Evolutionary conservation across 2,797 vertebrate genomes (phyloP).

Genomic region (Australoheros facetus): DNA sequence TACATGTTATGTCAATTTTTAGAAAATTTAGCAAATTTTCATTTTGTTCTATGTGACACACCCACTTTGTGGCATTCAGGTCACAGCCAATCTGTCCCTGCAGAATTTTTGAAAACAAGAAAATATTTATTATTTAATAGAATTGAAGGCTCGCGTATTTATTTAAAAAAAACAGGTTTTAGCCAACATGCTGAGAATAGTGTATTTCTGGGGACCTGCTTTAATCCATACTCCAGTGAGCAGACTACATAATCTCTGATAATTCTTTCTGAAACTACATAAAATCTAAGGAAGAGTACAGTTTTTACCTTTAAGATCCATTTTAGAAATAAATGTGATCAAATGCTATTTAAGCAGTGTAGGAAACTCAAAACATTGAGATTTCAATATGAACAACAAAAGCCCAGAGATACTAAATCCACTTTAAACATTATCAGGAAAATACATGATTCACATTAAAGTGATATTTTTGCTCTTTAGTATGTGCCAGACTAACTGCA

Average conservation of each 20-base stretch:
- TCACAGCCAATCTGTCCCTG: background rate
- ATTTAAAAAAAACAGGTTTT: background rate
- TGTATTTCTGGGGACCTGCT: background rate
- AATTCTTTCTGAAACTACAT: background rate
- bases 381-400: slow-evolving; percentile 1
- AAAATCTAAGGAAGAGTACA: background rate
- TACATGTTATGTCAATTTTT: background rate
- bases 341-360: background rate
- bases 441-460: slow-evolving; percentile 39
- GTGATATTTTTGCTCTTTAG: slow-evolving; percentile 37
- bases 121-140: too few species aligned
- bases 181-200: background rate
- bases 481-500: slow-evolving; percentile 51
- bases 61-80: background rate
- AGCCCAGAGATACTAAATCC: background rate
- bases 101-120: background rate
- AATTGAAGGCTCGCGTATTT: background rate
- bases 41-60: background rate
- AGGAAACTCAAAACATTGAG: background rate
- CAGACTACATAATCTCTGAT: background rate
- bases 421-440: slow-evolving; percentile 24
- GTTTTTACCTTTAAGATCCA: background rate
- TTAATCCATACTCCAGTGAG: background rate
- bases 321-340: background rate
- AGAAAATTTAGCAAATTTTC: background rate